Evolutionary conservation across 2,113 vertebrate genomes (phyloP).

Genomic region (Melanerpes formicivorus): DNA sequence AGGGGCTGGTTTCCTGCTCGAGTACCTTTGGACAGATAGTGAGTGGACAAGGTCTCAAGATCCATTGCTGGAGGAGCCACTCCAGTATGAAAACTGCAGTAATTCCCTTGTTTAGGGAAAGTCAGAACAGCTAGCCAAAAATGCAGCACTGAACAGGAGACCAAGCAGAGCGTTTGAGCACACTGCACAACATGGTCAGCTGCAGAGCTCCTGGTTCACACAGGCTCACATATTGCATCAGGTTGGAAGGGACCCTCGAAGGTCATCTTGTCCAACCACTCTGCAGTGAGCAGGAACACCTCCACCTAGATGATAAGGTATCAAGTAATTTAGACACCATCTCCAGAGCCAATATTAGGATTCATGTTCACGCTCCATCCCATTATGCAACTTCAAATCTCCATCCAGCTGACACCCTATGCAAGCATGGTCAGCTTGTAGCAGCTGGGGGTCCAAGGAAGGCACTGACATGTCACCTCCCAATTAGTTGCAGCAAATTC

Average conservation of each 20-base stretch:
- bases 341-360: neutral
- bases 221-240: no score
- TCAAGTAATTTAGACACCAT: neutral
- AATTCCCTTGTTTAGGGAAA: neutral
- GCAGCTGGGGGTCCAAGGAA: rapidly evolving
- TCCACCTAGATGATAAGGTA: neutral
- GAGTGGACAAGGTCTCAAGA: neutral
- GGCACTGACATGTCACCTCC: neutral
- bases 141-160: rapidly evolving
- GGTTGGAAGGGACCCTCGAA: no score
- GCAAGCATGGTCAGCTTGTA: neutral
- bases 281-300: no score
- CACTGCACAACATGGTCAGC: neutral
- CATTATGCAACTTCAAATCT: neutral
- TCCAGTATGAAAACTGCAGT: neutral
- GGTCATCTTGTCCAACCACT: no score
- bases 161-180: rapidly evolving
- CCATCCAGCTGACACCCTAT: neutral
- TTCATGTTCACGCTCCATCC: neutral
- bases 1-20: neutral
- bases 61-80: neutral
- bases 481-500: neutral
- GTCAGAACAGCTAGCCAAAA: neutral
- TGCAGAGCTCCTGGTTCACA: neutral
- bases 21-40: neutral